phyloP scores from a whole-genome alignment of 2,888 invertebrate species.

The Drosophila diplacantha region DNA sequence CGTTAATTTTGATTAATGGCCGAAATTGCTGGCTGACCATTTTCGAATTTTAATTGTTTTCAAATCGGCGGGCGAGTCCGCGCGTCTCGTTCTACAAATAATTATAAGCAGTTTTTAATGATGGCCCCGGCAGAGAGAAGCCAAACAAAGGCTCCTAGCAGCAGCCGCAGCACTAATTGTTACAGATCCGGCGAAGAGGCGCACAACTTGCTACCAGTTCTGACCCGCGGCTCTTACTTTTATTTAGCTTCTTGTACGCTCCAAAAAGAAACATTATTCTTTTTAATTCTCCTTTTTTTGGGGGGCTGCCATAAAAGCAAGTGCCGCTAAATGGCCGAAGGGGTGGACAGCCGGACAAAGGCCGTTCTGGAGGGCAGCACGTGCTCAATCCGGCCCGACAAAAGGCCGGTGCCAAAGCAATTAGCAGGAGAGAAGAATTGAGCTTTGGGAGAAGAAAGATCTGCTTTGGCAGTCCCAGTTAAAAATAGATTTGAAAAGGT shows the following conservation, averaged over 20 bases:
- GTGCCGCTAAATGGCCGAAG: conserved; percentile 65
- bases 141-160: conserved; percentile 60
- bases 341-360: conserved; percentile 37
- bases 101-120: conserved; percentile 72
- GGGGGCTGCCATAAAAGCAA: conserved; percentile 57
- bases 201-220: conserved; percentile 69
- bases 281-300: conserved; percentile 8
- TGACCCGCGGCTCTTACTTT: conserved; percentile 48
- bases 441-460: conserved; percentile 6
- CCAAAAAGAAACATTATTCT: conserved; percentile 13
- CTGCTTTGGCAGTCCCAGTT: conserved; percentile 5
- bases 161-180: conserved; percentile 63
- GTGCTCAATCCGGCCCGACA: conserved; percentile 39
- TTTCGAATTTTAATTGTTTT: conserved; percentile 69
- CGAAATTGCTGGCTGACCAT: conserved; percentile 63
- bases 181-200: conserved; percentile 67
- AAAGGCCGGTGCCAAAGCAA: conserved; percentile 40
- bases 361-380: conserved; percentile 18
- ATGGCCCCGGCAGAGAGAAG: conserved; percentile 41
- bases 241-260: conserved; percentile 30
- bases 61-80: conserved; percentile 68
- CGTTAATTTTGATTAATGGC: conserved; percentile 76
- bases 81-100: conserved; percentile 67
- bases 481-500: conserved; percentile 10
- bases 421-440: conserved; percentile 19